Conservation (phyloP, 2,888 invertebrate species). For the Drosophila flavopinicola region DNA sequence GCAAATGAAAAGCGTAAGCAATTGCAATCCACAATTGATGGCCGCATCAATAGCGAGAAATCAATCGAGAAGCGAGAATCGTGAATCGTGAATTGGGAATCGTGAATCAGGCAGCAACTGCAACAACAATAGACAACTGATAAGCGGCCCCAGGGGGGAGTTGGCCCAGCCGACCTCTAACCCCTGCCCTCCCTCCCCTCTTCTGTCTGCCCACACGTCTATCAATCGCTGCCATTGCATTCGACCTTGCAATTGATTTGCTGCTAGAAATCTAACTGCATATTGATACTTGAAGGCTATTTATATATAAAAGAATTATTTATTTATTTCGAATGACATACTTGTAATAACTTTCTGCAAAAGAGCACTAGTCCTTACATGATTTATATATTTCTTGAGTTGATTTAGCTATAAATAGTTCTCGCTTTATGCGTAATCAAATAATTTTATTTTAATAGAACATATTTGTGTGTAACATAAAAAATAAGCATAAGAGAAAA, state of each 20-base stretch:
- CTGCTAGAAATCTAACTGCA: no score
- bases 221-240: conserved; percentile 9
- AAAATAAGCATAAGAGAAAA: no score
- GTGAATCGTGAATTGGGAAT: conserved; percentile 37
- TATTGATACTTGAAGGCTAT: not conserved
- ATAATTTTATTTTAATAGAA: no score
- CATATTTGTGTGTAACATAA: no score
- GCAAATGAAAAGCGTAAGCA: conserved; percentile 59
- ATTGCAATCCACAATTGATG: conserved; percentile 57
- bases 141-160: conserved; percentile 10
- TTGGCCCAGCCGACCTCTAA: not conserved
- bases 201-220: not conserved
- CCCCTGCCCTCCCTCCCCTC: not conserved
- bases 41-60: conserved; percentile 47
- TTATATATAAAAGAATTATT: not conserved
- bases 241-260: conserved; percentile 1
- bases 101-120: conserved; percentile 36
- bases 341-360: no score
- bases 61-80: conserved; percentile 47
- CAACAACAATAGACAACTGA: conserved; percentile 11
- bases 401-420: no score
- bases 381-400: no score
- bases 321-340: no score
- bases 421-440: no score
- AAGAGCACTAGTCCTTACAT: no score